Evolutionary conservation across 2,797 vertebrate species (phyloP), one percentile per base, ranked within the genome.

Genomic region (Malurus splendens): DNA sequence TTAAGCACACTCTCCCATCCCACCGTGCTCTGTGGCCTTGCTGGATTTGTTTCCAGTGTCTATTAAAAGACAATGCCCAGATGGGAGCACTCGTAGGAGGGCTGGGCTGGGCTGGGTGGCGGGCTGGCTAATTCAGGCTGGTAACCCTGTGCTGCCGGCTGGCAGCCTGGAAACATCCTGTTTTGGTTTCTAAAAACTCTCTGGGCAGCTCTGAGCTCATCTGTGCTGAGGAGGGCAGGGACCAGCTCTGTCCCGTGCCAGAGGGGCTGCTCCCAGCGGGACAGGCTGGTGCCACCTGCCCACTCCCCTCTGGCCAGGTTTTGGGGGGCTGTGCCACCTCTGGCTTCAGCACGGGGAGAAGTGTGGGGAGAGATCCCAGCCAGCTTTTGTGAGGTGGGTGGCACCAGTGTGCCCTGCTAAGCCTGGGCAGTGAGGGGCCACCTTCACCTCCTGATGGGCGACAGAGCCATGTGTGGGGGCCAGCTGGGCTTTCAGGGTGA

Each of bases 21-120:
- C 36, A 28, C 90, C 11, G 15, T 9, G 42, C 94, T 93, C 94
- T 65, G 88, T 95, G 95, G 88, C 79, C 86, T 30, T 27, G 7
- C 90, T 90, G 70, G 86, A 82, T 94, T 94, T 94, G 91, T 94
- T 95, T 97, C 96, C 95, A 96, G 70, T 56, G 33, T 94, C 96
- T 97, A 97, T 97, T 97, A 97, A 97, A 97, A 97, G 96, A 95
- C 89, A 91, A 82, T 92, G 90, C 93, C 92, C 94, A 93, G 95
- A 91, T 95, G 89, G 93, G 92, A 95, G 92, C 78, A 33, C 67
- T 89, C 17, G 59, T 92, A 72, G 91, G 92, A 96, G 92, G 94
- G 73, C 78, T 41, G 86, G 66, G 85, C 89, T 79, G 89, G 91
- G 85, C 89, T 79, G 89, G 91, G 87, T 10, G 8, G 86, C 39